These are phyloP conservation scores for Scylla paramamosain DNA, from an alignment of 1,140 invertebrate genomes.

Conservation along the genomic window DNA sequence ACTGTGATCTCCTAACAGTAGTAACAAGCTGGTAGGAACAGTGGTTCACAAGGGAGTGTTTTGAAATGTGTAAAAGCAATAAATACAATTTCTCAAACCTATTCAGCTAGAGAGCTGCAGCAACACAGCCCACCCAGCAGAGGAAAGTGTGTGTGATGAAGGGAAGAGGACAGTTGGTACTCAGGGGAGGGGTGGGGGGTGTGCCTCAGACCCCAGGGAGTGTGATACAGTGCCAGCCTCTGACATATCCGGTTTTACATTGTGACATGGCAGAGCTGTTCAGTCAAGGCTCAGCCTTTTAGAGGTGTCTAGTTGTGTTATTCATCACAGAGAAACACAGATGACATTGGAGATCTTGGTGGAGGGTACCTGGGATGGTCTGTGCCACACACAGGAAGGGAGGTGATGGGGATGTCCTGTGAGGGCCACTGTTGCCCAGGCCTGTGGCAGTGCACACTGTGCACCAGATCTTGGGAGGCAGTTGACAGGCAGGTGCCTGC, in stretches of 20 bases:
- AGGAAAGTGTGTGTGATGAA: slow-evolving; percentile 60
- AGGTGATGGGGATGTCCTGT: slow-evolving; percentile 56
- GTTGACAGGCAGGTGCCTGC: slow-evolving; percentile 21
- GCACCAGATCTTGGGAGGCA: slow-evolving; percentile 40
- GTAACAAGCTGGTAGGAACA: slow-evolving; percentile 54
- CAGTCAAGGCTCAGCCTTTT: slow-evolving; percentile 71
- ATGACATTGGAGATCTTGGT: slow-evolving; percentile 72
- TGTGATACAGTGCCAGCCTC: slow-evolving; percentile 75
- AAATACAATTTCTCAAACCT: slow-evolving; percentile 66
- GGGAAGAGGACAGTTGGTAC: slow-evolving; percentile 64
- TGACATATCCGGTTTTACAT: slow-evolving; percentile 67
- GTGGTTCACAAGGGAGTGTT: slow-evolving; percentile 65
- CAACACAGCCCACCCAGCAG: slow-evolving; percentile 64
- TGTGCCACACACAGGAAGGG: slow-evolving; percentile 55
- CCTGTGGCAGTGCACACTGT: slow-evolving; percentile 47
- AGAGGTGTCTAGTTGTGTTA: slow-evolving; percentile 74
- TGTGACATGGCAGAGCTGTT: slow-evolving; percentile 70
- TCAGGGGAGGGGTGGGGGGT: slow-evolving; percentile 37
- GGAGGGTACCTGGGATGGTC: slow-evolving; percentile 62
- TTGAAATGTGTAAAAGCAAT: slow-evolving; percentile 68
- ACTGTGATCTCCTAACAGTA: slow-evolving; percentile 53
- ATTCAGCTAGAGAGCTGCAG: slow-evolving; percentile 66
- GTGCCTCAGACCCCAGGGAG: slow-evolving; percentile 71
- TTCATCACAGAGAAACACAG: slow-evolving; percentile 74
- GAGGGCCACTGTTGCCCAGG: slow-evolving; percentile 51